These are phyloP conservation scores for Drosophila affinis DNA, from an alignment of 2,888 invertebrate species.

Conservation along the genomic window DNA sequence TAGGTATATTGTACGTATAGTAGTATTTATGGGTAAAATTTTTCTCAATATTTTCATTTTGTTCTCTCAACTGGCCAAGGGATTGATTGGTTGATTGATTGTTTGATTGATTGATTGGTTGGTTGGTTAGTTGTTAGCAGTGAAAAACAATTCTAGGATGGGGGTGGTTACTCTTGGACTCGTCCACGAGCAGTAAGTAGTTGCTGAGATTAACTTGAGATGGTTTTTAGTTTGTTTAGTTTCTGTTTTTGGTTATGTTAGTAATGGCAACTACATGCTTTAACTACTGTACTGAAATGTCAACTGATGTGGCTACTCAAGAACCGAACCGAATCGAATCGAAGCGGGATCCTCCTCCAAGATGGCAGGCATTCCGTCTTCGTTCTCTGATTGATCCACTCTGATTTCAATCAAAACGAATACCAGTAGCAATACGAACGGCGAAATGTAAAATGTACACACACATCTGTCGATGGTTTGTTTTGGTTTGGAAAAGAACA, in stretches of 20 bases:
- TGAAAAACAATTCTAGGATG: constrained; percentile 38
- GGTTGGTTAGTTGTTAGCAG: constrained; percentile 39
- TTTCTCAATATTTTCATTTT: constrained; percentile 29
- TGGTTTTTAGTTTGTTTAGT: constrained; percentile 10
- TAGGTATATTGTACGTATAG: constrained; percentile 51
- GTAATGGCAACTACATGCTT: constrained; percentile 49
- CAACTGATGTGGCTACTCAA: constrained; percentile 13
- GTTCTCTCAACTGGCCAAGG: constrained; percentile 42
- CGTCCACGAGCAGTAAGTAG: constrained; percentile 41
- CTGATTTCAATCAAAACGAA: constrained; percentile 54
- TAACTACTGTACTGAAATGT: constrained; percentile 32
- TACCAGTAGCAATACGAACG: constrained; percentile 63
- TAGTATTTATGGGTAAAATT: constrained; percentile 18
- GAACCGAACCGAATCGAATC: constrained; percentile 21
- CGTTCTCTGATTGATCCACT: neutral
- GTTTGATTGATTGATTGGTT: constrained; percentile 15
- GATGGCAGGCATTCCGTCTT: too few relatives aligned
- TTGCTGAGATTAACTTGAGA: constrained; percentile 46
- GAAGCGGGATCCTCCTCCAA: neutral
- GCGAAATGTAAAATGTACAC: constrained; percentile 12
- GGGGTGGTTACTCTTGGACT: constrained; percentile 11
- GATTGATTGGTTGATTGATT: constrained; percentile 23
- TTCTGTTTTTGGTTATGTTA: constrained; percentile 49
- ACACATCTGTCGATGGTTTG: constrained; percentile 26
- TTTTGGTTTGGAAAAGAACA: constrained; percentile 4